phyloP scores from a whole-genome alignment of 92 coral and sea anemone species.

The Galaxea fascicularis region DNA sequence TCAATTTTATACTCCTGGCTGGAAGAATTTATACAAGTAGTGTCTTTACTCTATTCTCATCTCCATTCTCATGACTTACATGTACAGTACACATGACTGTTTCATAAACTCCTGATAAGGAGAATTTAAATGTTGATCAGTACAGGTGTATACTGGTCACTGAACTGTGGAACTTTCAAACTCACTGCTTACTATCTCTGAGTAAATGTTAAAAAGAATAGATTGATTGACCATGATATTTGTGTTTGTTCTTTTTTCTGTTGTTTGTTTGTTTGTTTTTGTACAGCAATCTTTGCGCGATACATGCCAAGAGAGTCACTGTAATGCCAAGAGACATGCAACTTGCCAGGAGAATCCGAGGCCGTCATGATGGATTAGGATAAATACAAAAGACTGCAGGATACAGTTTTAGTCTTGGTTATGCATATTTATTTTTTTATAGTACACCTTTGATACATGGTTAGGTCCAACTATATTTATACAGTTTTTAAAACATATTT shows the following conservation, averaged over 20 bases:
- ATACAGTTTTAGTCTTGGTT: too few species aligned
- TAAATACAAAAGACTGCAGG: conserved; percentile 1
- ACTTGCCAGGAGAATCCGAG: conserved; percentile 94
- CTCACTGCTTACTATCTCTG: neutral
- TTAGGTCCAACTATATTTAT: too few species aligned
- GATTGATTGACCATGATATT: conserved; percentile 26
- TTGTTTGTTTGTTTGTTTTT: conserved; percentile 25
- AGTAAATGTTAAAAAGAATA: neutral
- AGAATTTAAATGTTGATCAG: too few species aligned
- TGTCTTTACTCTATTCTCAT: neutral
- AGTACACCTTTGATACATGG: too few species aligned
- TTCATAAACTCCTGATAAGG: too few species aligned
- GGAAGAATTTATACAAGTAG: too few species aligned
- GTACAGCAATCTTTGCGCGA: conserved; percentile 89
- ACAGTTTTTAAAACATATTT: too few species aligned
- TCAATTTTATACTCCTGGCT: too few species aligned
- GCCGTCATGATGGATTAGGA: conserved; percentile 90
- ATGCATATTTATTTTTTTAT: too few species aligned
- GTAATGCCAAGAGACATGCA: conserved; percentile 96
- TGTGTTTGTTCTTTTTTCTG: conserved; percentile 36
- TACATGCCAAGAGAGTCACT: conserved; percentile 96
- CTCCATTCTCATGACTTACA: too few species aligned
- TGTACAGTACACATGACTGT: too few species aligned
- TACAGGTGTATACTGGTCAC: neutral
- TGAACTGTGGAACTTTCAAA: neutral